A percentile compares a stretch with the other conserved stretches of the same genome.
These are phyloP conservation scores for Deilephila porcellus DNA, from an alignment of 2,888 invertebrate genomes.

Conservation along the genomic window DNA sequence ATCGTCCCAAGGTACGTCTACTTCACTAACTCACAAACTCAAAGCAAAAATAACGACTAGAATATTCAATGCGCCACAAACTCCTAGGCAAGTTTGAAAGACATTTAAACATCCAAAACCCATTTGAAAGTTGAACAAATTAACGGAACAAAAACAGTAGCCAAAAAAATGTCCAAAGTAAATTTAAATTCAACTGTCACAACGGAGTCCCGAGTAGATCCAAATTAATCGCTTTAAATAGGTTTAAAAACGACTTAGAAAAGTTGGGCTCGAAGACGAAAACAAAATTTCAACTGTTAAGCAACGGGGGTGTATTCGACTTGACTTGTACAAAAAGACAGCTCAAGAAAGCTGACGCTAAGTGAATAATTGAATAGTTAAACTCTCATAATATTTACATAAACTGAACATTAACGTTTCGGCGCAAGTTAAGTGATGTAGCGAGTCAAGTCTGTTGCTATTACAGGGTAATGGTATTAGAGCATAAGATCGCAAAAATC, in stretches of 20 bases:
- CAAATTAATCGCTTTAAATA: constrained; percentile 66
- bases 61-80: constrained; percentile 17
- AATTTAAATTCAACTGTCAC: constrained; percentile 58
- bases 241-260: constrained; percentile 66
- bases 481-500: no score
- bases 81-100: constrained; percentile 18
- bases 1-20: not conserved
- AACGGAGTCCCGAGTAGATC: constrained; percentile 56
- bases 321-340: constrained; percentile 72
- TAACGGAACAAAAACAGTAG: constrained; percentile 42
- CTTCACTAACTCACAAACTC: not conserved
- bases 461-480: not conserved
- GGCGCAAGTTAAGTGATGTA: constrained; percentile 55
- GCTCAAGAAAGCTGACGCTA: constrained; percentile 72
- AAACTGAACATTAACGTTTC: constrained; percentile 77
- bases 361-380: constrained; percentile 84
- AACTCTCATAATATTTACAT: constrained; percentile 83
- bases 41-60: not conserved
- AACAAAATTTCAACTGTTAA: constrained; percentile 57
- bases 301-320: constrained; percentile 59
- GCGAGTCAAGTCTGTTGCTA: constrained; percentile 39
- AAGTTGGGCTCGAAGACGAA: constrained; percentile 56
- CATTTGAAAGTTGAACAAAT: constrained; percentile 22
- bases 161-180: constrained; percentile 45
- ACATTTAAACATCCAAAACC: constrained; percentile 28